Base-by-base conservation (phyloP, 2,888 invertebrate species). In the Flexamia atlantica region DNA sequence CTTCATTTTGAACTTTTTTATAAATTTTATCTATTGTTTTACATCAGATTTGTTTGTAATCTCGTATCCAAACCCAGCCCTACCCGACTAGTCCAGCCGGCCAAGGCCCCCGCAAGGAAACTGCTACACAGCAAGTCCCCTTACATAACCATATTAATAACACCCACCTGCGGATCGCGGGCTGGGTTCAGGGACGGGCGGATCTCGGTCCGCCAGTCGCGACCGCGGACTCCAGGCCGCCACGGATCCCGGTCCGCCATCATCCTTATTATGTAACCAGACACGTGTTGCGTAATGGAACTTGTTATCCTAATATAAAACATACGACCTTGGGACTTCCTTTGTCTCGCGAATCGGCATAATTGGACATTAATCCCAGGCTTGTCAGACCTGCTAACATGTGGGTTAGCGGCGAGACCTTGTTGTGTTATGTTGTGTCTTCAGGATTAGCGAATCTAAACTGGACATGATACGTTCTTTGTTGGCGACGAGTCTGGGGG, bases 131-230 rank as follows among this genome's bases (percentile, higher is more conserved):
- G 20, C 57, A 57, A 57, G 23, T 57, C 57, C 20, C 53, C 57
- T 57, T 57, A 57, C 23, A 23, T 57, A 57, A 57, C 50, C 2
- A 50, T 50, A 50, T 50, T n/a, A n/a, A 50, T 50, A 50, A 50
- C 50, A 50, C 2, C 57, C 25, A 57, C 57, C 20, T 20, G 53
- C 17, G 14, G 57, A 57, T 57, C 57, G 57, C 57, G 12, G 12
- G 14, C 2, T 17, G 46, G 46, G 46, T 46, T 46, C 46, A 46
- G 2, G 46, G 46, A 12, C 40, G 40, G n/a, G n/a, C n/a, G n/a
- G n/a, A n/a, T n/a, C n/a, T n/a, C n/a, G n/a, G n/a, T n/a, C n/a
- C n/a, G n/a, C n/a, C n/a, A n/a, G n/a, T n/a, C n/a, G n/a, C n/a
- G n/a, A 40, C 40, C 40, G 40, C 40, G 40, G 7, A 9, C 40